These are phyloP conservation scores for Phallusia fumigata DNA, from an alignment of 23 tunicate genomes.

Conservation along the genomic window DNA sequence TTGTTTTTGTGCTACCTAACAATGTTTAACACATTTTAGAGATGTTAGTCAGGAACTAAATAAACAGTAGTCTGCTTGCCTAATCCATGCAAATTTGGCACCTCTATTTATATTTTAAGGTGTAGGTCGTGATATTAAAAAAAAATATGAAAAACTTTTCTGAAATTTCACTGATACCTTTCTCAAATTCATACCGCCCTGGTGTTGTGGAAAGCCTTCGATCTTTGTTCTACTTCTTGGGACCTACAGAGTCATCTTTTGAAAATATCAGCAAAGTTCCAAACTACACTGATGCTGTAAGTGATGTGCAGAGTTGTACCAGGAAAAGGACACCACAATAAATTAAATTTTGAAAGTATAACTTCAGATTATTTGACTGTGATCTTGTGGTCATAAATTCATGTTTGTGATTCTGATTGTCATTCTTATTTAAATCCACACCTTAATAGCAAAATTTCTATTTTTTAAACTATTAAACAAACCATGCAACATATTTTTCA, in stretches of 20 bases:
- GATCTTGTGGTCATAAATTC: not conserved
- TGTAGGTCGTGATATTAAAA: not conserved
- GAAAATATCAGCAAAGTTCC: constrained; percentile 63
- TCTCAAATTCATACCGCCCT: constrained; percentile 43
- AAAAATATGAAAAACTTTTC: constrained; percentile 10
- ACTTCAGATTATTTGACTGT: not conserved
- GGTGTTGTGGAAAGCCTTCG: constrained; percentile 50
- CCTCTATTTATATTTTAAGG: no score
- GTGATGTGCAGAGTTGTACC: no score
- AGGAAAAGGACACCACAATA: not conserved
- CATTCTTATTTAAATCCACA: not conserved
- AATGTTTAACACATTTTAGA: no score
- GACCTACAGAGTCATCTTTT: constrained; percentile 64
- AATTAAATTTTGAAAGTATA: not conserved
- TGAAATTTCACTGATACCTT: constrained; percentile 25
- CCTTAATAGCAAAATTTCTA: not conserved
- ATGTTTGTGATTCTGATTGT: not conserved
- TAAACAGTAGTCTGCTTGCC: no score
- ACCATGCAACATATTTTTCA: not conserved
- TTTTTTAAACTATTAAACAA: not conserved
- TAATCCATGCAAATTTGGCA: no score
- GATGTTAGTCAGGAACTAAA: no score
- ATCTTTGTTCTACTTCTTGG: constrained; percentile 55
- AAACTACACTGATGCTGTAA: constrained; percentile 67
- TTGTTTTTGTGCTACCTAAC: no score